Evolutionary conservation across 2,113 vertebrate species (phyloP).

Genomic region (Sula dactylatra): DNA sequence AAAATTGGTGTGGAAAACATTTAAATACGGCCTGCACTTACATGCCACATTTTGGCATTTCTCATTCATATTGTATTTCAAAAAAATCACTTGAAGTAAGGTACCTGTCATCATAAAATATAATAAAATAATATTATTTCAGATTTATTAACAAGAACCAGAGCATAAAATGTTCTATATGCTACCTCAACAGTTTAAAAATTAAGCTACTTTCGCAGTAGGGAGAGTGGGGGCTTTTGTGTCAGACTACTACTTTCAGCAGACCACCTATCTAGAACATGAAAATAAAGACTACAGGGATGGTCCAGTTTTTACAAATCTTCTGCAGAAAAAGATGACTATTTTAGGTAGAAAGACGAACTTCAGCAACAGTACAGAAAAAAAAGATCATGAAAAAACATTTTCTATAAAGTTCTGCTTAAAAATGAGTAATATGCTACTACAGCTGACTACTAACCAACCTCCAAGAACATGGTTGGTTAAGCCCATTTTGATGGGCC

Average conservation of each 20-base stretch:
- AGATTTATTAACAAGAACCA: background rate
- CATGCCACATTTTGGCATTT: background rate
- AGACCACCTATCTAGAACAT: background rate
- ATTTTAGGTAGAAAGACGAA: background rate
- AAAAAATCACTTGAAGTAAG: background rate
- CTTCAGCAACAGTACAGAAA: background rate
- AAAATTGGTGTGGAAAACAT: slow-evolving; percentile 43
- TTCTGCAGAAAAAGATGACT: background rate
- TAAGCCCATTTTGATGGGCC: background rate
- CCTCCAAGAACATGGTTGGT: background rate
- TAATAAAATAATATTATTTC: background rate
- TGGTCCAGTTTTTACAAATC: background rate
- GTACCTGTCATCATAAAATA: background rate
- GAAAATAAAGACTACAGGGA: background rate
- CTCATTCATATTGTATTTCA: background rate
- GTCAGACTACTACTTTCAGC: background rate
- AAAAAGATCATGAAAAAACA: background rate
- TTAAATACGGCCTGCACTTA: background rate
- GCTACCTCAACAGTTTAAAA: background rate
- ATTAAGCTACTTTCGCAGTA: background rate
- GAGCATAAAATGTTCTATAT: background rate
- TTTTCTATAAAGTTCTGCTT: background rate
- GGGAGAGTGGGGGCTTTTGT: background rate
- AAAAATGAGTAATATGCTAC: background rate
- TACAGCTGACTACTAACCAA: background rate